phyloP scores from a whole-genome alignment of 2,113 vertebrate genomes.

The Dipodomys ordii region DNA sequence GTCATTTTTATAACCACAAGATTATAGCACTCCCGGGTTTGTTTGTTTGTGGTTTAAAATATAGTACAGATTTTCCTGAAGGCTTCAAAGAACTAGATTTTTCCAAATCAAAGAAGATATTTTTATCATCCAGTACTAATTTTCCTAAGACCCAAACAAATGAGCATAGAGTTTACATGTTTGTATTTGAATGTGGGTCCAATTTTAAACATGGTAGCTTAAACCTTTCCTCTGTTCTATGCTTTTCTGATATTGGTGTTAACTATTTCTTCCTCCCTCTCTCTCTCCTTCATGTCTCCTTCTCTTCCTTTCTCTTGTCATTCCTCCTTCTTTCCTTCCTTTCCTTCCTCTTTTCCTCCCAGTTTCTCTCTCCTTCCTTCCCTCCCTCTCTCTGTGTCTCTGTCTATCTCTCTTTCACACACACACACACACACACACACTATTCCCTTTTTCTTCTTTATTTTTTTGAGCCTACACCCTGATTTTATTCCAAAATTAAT shows the following conservation, averaged over 20 bases:
- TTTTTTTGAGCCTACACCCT: background rate
- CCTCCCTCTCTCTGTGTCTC: too few relatives aligned
- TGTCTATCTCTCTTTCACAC: too few relatives aligned
- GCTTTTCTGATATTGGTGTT: background rate
- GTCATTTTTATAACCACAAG: fast-evolving
- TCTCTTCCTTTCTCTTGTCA: fast-evolving
- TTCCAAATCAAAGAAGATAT: background rate
- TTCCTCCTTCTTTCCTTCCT: background rate
- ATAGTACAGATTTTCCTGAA: background rate
- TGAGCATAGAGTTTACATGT: fast-evolving
- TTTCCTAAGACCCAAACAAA: background rate
- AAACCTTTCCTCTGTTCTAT: background rate
- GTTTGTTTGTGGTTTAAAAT: background rate
- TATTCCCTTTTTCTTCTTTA: too few relatives aligned
- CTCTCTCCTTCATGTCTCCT: fast-evolving
- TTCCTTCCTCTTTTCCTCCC: background rate
- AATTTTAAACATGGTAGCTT: background rate
- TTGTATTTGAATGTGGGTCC: background rate
- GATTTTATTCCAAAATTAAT: constrained; percentile 11
- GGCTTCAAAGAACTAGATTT: background rate
- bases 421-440: too few relatives aligned
- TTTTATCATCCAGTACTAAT: background rate
- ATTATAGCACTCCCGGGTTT: fast-evolving
- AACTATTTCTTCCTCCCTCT: background rate
- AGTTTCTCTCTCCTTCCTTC: background rate